These are phyloP conservation scores for Rhipidura dahli DNA, from an alignment of 2,113 vertebrate genomes.

Conservation along the genomic window DNA sequence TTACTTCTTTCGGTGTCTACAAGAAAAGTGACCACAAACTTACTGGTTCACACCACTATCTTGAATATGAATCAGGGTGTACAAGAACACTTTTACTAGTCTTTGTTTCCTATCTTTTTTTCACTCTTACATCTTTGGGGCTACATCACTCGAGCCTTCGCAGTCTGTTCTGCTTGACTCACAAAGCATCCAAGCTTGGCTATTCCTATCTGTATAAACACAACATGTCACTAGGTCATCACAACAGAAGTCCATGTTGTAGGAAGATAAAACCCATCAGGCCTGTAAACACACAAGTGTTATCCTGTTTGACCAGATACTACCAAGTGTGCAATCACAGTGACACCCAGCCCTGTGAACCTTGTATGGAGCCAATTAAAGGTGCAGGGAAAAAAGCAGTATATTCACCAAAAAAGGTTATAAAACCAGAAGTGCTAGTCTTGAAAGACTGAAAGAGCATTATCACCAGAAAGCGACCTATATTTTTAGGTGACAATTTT, in stretches of 20 bases:
- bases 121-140: background rate
- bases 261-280: background rate
- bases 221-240: background rate
- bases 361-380: background rate
- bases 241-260: background rate
- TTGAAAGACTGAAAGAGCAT: background rate
- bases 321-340: background rate
- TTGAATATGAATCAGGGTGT: background rate
- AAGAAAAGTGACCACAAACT: background rate
- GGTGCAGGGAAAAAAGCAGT: accelerated
- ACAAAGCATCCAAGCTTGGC: background rate
- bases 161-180: background rate
- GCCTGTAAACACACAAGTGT: background rate
- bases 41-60: background rate
- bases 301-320: background rate
- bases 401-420: background rate
- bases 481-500: background rate
- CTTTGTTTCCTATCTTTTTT: background rate
- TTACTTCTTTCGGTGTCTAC: background rate
- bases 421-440: background rate
- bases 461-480: background rate
- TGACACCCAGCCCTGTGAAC: background rate
- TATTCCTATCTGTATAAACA: background rate
- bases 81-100: background rate
- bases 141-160: background rate